Conservation (phyloP, 1,140 invertebrate species). For the Sweltsa coloradensis region DNA sequence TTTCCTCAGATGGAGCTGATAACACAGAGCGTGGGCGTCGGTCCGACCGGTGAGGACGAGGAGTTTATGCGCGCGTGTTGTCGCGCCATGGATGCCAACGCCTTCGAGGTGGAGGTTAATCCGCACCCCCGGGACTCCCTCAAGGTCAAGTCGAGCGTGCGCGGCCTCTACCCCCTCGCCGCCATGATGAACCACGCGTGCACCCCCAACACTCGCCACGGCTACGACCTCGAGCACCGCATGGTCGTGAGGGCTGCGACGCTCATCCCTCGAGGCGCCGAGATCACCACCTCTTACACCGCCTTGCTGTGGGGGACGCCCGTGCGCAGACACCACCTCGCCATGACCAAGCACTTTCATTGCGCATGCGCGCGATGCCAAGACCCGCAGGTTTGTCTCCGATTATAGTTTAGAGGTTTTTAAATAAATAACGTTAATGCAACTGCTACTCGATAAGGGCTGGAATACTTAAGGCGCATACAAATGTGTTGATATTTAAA, state of each 20-base stretch:
- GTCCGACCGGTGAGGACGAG: constrained; percentile 34
- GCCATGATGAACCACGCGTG: constrained; percentile 65
- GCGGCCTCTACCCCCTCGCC: constrained; percentile 58
- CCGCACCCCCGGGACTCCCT: constrained; percentile 27
- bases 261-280: constrained; percentile 45
- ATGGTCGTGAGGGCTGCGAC: constrained; percentile 49
- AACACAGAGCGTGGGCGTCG: not conserved
- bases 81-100: constrained; percentile 56
- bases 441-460: not conserved
- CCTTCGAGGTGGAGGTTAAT: constrained; percentile 45
- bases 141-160: constrained; percentile 31
- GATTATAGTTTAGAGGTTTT: not conserved
- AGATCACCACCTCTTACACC: constrained; percentile 61
- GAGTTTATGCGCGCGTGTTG: constrained; percentile 44
- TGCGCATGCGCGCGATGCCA: constrained; percentile 56
- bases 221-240: constrained; percentile 39
- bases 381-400: constrained; percentile 43
- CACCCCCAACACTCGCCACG: constrained; percentile 55
- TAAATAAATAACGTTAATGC: not conserved
- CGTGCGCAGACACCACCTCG: constrained; percentile 47
- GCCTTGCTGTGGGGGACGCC: constrained; percentile 58
- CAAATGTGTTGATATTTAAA: not conserved
- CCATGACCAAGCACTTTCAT: constrained; percentile 57
- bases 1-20: constrained; percentile 5
- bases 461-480: not conserved